Evolutionary conservation across 2,888 invertebrate genomes (phyloP), one percentile per base, ranked within the genome.

Genomic region (Cephus runcator): DNA sequence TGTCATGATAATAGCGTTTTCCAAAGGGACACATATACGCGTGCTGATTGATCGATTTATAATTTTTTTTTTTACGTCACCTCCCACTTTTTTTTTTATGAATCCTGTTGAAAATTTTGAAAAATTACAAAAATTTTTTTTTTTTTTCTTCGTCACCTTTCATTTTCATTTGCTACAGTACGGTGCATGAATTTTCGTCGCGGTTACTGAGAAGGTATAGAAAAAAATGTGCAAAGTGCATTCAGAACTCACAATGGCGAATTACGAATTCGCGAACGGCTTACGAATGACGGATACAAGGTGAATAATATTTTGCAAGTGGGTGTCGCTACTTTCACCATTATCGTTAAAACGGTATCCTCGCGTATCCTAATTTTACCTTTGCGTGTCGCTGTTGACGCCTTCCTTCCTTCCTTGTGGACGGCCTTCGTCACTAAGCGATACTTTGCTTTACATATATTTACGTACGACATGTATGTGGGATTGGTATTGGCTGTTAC

Each of bases 311-410:
- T 69, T 76, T 78, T 79, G 74, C 79, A 74, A 79, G 79, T 82
- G 81, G 83, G 83, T 82, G 83, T 81, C 81, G 80, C 82, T 86
- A 88, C 89, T 89, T 89, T 89, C 89, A 87, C 89, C 87, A 86
- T 87, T 88, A 88, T 86, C 83, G 86, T 89, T 89, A 88, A 88
- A 88, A 88, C 88, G 87, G 89, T 88, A 87, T 80, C 73, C 83
- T 77, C 76, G 77, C 82, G 82, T 85, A 87, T 85, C 85, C 88
- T 86, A 87, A 88, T 88, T 56, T 88, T 82, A 81, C 81, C 81
- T 83, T 83, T 78, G 84, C 85, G 83, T 82, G 83, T 84, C 84
- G 80, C 81, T 79, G 9, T 77, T 77, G 81, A 80, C 79, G 76
- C 68, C 77, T 81, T 81, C 40, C 77, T 81, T 81, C 40, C 77